Evolutionary conservation across 2,888 invertebrate genomes (phyloP).

Genomic region (Campoletis raptor): DNA sequence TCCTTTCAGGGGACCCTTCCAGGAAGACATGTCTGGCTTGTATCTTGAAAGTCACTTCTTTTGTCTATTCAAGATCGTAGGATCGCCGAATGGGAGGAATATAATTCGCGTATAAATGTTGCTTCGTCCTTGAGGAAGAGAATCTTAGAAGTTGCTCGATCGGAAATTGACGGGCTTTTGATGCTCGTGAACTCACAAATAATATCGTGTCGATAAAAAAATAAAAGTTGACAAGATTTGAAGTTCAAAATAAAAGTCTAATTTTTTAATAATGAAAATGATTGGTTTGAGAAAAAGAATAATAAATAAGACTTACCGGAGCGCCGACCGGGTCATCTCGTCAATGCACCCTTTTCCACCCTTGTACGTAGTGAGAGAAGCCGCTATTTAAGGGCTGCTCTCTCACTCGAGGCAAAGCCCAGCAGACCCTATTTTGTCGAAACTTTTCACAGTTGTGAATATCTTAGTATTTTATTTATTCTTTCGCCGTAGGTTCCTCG

Average conservation of each 20-base stretch:
- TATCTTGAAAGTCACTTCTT: constrained; percentile 51
- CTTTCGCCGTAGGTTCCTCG: constrained; percentile 1
- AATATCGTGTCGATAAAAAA: neutral
- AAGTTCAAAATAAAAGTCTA: neutral
- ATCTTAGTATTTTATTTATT: constrained; percentile 10
- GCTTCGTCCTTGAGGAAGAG: constrained; percentile 29
- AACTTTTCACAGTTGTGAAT: constrained; percentile 39
- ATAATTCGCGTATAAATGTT: neutral
- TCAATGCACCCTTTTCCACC: constrained; percentile 73
- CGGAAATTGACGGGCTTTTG: neutral
- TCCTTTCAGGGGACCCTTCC: constrained; percentile 56
- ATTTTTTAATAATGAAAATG: neutral
- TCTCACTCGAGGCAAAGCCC: constrained; percentile 44
- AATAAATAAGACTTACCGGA: constrained; percentile 80
- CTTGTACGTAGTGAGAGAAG: constrained; percentile 68
- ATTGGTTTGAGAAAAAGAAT: constrained; percentile 18
- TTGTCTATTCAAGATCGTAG: constrained; percentile 19
- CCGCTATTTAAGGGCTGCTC: constrained; percentile 58
- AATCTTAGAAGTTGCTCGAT: neutral
- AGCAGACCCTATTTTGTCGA: constrained; percentile 51
- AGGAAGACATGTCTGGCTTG: constrained; percentile 57
- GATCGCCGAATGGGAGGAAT: constrained; percentile 21
- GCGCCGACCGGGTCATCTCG: constrained; percentile 83
- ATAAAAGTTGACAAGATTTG: neutral
- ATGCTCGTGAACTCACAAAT: neutral